Conservation (phyloP, 2,113 vertebrate genomes). For the Hippolais icterina region DNA sequence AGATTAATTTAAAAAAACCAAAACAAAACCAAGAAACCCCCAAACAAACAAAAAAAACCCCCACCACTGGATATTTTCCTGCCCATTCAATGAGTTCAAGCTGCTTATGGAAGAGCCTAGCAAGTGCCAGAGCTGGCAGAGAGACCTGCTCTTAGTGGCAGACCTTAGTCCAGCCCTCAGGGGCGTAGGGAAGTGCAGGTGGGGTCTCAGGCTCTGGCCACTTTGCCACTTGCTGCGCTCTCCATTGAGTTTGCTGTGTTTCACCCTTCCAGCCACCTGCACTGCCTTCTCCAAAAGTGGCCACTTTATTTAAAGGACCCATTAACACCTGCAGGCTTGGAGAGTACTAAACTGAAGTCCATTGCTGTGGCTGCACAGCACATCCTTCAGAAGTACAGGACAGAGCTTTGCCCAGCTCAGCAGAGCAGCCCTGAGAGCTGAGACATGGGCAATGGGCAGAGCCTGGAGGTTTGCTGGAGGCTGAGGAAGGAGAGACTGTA, state of each 20-base stretch:
- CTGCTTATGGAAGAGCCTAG: background rate
- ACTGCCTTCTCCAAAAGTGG: background rate
- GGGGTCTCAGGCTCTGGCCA: accelerated
- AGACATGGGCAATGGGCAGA: background rate
- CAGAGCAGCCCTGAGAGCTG: background rate
- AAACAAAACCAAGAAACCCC: background rate
- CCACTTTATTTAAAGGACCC: background rate
- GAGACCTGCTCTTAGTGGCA: background rate
- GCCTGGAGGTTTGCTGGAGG: background rate
- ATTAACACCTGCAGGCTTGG: background rate
- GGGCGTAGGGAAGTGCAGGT: accelerated
- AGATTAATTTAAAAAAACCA: background rate
- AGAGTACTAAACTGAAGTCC: background rate
- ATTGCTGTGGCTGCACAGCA: background rate
- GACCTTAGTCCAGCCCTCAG: background rate
- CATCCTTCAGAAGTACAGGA: background rate
- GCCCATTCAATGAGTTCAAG: background rate
- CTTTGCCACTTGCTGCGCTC: background rate
- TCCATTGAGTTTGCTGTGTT: accelerated
- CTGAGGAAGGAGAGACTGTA: background rate
- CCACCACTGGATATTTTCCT: background rate
- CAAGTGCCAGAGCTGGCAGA: background rate
- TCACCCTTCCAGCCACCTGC: accelerated
- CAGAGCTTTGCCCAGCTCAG: background rate
- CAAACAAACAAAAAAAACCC: background rate